Conservation (phyloP, 1,140 invertebrate species). For the Periplaneta americana region DNA sequence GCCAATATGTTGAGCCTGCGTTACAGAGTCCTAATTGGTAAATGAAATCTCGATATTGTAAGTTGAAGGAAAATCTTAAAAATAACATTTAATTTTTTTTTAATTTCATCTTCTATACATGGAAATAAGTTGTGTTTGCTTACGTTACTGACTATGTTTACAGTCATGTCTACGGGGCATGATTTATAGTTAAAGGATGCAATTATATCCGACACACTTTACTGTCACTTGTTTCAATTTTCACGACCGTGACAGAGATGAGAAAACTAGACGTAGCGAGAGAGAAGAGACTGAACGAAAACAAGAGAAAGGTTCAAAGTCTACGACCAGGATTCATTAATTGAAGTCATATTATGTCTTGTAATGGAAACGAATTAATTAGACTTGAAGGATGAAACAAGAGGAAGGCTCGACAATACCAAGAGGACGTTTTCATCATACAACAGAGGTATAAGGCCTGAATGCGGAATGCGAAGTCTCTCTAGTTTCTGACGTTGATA, state of each 20-base stretch:
- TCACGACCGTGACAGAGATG: not conserved
- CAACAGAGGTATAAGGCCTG: not conserved
- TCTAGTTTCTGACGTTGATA: not conserved
- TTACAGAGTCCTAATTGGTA: too few species aligned
- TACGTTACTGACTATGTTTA: too few species aligned
- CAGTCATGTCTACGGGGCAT: not conserved
- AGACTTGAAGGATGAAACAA: not conserved
- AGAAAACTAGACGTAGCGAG: not conserved
- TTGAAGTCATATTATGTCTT: not conserved
- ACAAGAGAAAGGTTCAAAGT: not conserved
- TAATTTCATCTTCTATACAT: too few species aligned
- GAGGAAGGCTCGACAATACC: not conserved
- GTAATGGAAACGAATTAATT: not conserved
- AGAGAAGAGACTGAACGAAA: not conserved
- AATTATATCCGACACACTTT: not conserved
- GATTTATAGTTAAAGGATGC: not conserved
- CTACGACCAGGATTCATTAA: not conserved
- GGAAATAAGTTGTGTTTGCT: too few species aligned
- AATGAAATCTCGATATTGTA: too few species aligned
- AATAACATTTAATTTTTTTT: too few species aligned
- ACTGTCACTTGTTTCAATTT: not conserved
- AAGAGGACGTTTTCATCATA: not conserved
- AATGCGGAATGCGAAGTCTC: not conserved
- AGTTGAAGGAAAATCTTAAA: too few species aligned
- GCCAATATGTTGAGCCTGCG: too few species aligned